Percentiles rank a stretch among this genome's conserved stretches.
phyloP scores from a whole-genome alignment of 37 sponge, comb jelly and placozoan species.

The Aplysina aerophoba region DNA sequence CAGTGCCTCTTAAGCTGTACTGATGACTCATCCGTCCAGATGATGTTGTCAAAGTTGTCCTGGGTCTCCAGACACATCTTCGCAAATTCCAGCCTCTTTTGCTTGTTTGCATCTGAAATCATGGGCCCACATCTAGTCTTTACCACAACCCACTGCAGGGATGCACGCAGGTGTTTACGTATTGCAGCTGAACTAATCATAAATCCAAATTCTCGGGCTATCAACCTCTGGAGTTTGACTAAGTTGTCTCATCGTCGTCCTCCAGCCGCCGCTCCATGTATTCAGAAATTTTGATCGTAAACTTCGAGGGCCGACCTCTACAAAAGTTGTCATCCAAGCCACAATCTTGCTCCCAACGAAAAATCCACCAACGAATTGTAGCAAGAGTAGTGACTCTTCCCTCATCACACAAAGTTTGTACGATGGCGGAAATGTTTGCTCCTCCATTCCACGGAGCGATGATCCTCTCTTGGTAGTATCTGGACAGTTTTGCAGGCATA shows the following conservation, averaged over 20 bases:
- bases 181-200: background rate
- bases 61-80: background rate
- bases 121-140: slow-evolving; percentile 2
- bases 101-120: slow-evolving; percentile 5
- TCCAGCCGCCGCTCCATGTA: slow-evolving; percentile 16
- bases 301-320: background rate
- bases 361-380: background rate
- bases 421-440: background rate
- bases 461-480: background rate
- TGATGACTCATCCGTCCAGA: slow-evolving; percentile 23
- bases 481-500: background rate
- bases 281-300: background rate
- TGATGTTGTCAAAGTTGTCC: slow-evolving; percentile 24
- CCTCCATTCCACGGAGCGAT: slow-evolving; percentile 1
- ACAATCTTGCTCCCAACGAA: background rate
- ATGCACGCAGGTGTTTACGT: background rate
- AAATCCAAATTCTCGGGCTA: background rate
- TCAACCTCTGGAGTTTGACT: background rate
- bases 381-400: background rate
- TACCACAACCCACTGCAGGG: background rate
- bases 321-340: slow-evolving; percentile 1
- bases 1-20: slow-evolving; percentile 5
- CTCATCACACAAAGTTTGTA: background rate
- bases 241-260: background rate
- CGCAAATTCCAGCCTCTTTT: slow-evolving; percentile 1